phyloP scores from a whole-genome alignment of 2,888 invertebrate genomes.

The Mimachlamys varia region DNA sequence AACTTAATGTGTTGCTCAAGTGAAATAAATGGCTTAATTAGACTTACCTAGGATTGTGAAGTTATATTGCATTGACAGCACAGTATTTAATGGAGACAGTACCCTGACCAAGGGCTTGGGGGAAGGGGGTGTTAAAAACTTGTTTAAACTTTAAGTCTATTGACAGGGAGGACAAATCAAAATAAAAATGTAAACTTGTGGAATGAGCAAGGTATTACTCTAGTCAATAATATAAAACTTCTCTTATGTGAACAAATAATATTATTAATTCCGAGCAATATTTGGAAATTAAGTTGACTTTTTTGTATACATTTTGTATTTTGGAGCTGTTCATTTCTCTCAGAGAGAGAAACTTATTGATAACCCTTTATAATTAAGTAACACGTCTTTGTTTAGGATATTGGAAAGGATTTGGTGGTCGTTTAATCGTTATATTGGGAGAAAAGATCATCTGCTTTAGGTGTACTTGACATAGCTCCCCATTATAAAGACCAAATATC shows the following conservation, averaged over 20 bases:
- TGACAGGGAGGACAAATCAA: too few species aligned
- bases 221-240: not conserved
- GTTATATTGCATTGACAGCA: too few species aligned
- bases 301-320: too few species aligned
- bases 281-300: too few species aligned
- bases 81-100: too few species aligned
- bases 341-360: not conserved
- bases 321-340: not conserved
- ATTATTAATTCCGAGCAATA: too few species aligned
- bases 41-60: too few species aligned
- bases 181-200: not conserved
- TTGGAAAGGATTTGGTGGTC: not conserved
- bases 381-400: not conserved
- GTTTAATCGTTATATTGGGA: not conserved
- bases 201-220: not conserved
- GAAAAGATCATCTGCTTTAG: not conserved
- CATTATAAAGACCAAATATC: not conserved
- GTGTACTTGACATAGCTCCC: not conserved
- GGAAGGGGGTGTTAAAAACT: too few species aligned
- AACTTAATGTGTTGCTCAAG: too few species aligned
- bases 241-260: too few species aligned
- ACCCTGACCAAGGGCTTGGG: not conserved
- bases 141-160: too few species aligned
- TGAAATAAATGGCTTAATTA: too few species aligned
- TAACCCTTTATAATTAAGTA: not conserved